Conservation (phyloP, 2,113 vertebrate genomes). For the Naja naja region DNA sequence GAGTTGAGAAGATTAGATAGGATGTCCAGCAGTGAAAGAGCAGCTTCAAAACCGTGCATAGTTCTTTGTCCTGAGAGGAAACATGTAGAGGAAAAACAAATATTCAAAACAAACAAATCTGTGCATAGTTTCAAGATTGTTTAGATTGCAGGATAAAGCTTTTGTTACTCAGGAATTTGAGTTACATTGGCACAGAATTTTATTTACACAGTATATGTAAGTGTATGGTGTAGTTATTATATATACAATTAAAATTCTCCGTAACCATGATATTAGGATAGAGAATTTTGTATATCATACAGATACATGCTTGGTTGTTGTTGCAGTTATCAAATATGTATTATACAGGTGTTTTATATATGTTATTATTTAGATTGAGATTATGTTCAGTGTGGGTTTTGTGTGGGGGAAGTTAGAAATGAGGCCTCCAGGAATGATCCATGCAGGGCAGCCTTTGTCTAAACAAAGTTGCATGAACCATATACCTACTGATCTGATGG, state of each 20-base stretch:
- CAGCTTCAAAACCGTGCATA: not conserved
- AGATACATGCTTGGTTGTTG: not conserved
- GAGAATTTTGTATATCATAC: not conserved
- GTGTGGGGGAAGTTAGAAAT: not conserved
- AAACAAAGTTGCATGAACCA: not conserved
- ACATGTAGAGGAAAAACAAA: not conserved
- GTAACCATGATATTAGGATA: not conserved
- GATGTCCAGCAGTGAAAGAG: not conserved
- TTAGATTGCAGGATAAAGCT: not conserved
- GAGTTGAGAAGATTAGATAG: not conserved
- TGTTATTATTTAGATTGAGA: too few relatives aligned
- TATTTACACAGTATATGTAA: not conserved
- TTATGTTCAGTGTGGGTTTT: not conserved
- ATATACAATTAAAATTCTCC: not conserved
- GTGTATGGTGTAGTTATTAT: not conserved
- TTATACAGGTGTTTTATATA: not conserved
- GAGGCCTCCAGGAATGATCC: not conserved
- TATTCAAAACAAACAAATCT: not conserved
- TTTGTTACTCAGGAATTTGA: not conserved
- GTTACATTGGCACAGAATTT: not conserved
- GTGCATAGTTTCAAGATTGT: not conserved
- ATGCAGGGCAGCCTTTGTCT: not conserved
- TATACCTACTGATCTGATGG: not conserved
- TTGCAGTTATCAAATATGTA: not conserved
- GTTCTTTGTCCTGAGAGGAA: not conserved